These are phyloP conservation scores for Phaedon cochleariae DNA, from an alignment of 2,888 invertebrate genomes.

Conservation along the genomic window DNA sequence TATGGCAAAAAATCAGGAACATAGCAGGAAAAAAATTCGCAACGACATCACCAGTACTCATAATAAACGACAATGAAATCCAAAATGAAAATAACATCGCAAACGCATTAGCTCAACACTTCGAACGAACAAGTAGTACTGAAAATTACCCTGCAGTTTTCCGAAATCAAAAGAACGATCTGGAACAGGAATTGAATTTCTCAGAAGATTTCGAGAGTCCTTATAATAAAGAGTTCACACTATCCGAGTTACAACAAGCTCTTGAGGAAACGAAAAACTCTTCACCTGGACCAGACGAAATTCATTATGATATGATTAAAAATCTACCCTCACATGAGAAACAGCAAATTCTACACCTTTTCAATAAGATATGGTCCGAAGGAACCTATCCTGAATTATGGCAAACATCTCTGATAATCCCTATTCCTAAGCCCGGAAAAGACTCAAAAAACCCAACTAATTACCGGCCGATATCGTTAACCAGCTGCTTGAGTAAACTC, in stretches of 20 bases:
- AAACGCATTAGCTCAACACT: neutral
- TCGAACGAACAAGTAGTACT: too few relatives aligned
- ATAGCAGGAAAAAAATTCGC: neutral
- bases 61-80: too few relatives aligned
- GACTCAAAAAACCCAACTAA: neutral
- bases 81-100: too few relatives aligned
- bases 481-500: neutral
- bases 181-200: neutral
- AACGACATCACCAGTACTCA: neutral
- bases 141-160: too few relatives aligned
- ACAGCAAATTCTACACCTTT: slow-evolving; percentile 10
- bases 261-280: too few relatives aligned
- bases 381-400: too few relatives aligned
- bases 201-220: neutral
- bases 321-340: slow-evolving; percentile 5
- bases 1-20: slow-evolving; percentile 14
- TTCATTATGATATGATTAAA: slow-evolving; percentile 14
- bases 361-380: slow-evolving; percentile 19
- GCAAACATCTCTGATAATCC: slow-evolving; percentile 19
- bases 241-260: slow-evolving; percentile 17
- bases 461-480: neutral
- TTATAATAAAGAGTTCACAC: slow-evolving; percentile 8
- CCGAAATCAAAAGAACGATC: too few relatives aligned
- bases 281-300: too few relatives aligned
- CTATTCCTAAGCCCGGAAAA: too few relatives aligned